phyloP scores from a whole-genome alignment of 2,888 invertebrate genomes.

The Cepaea hortensis region DNA sequence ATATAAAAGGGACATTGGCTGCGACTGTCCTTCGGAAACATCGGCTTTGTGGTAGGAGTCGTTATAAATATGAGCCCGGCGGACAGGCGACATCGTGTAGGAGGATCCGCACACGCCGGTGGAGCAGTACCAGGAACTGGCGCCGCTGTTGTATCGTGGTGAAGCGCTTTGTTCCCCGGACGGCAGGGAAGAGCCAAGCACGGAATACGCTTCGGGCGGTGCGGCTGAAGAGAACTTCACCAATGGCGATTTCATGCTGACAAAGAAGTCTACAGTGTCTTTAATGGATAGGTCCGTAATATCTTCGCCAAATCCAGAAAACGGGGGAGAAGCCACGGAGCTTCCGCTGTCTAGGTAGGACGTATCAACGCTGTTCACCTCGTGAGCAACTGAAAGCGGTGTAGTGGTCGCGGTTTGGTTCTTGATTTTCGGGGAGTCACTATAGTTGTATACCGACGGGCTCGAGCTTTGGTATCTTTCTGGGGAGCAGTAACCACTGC shows the following conservation, averaged over 20 bases:
- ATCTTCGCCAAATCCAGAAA: slow-evolving; percentile 39
- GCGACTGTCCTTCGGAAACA: not conserved
- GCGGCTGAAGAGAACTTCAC: slow-evolving; percentile 23
- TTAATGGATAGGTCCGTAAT: slow-evolving; percentile 46
- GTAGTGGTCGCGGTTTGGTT: slow-evolving; percentile 29
- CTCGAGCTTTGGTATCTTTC: slow-evolving; percentile 33
- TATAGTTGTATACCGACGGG: slow-evolving; percentile 35
- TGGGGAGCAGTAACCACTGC: slow-evolving; percentile 31
- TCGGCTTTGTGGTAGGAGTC: not conserved
- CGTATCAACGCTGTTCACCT: slow-evolving; percentile 23
- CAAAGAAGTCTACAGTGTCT: slow-evolving; percentile 48
- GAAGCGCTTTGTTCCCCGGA: slow-evolving; percentile 20
- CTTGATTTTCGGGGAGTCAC: not conserved
- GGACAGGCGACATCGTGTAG: not conserved
- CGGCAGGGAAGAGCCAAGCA: not conserved
- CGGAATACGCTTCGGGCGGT: slow-evolving; percentile 21
- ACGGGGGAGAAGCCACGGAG: slow-evolving; percentile 16
- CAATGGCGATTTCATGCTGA: slow-evolving; percentile 46
- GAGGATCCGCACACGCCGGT: slow-evolving; percentile 16
- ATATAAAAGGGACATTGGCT: slow-evolving; percentile 39
- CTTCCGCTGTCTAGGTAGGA: slow-evolving; percentile 26
- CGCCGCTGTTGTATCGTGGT: not conserved
- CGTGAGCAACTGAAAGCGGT: slow-evolving; percentile 30
- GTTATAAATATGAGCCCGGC: not conserved
- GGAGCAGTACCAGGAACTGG: slow-evolving; percentile 14